phyloP scores from a whole-genome alignment of 1,140 invertebrate species.

The Hypothenemus hampei region DNA sequence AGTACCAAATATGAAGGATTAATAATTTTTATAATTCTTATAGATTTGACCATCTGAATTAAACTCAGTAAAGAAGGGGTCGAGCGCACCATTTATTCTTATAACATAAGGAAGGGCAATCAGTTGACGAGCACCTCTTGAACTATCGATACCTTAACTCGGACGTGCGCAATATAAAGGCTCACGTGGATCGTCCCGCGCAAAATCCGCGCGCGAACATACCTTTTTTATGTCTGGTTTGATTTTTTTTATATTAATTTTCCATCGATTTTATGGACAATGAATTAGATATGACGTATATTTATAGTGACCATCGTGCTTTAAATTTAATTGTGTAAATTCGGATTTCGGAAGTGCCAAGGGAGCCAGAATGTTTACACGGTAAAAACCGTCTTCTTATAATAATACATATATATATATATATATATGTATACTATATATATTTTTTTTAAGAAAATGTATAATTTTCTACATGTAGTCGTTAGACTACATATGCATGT shows the following conservation, averaged over 20 bases:
- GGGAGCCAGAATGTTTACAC: constrained; percentile 24
- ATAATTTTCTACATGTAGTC: no score
- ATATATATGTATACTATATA: no score
- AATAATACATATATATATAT: no score
- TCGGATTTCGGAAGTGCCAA: not conserved
- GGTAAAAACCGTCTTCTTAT: constrained; percentile 13
- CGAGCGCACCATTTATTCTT: constrained; percentile 19
- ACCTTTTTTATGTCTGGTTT: not conserved
- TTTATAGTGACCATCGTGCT: constrained; percentile 1
- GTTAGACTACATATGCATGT: no score
- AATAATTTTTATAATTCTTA: no score
- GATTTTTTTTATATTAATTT: not conserved
- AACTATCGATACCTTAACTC: constrained; percentile 26
- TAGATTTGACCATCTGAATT: constrained; percentile 5
- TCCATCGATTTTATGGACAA: no score
- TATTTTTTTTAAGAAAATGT: no score
- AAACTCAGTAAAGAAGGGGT: constrained; percentile 13
- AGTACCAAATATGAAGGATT: no score
- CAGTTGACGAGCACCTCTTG: constrained; percentile 28
- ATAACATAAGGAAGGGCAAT: constrained; percentile 26
- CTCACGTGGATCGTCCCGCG: constrained; percentile 25
- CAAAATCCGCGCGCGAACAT: constrained; percentile 5
- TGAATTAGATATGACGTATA: no score
- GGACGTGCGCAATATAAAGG: constrained; percentile 19
- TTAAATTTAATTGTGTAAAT: not conserved